phyloP scores from a whole-genome alignment of 2,797 vertebrate genomes.

The Lateolabrax maculatus region DNA sequence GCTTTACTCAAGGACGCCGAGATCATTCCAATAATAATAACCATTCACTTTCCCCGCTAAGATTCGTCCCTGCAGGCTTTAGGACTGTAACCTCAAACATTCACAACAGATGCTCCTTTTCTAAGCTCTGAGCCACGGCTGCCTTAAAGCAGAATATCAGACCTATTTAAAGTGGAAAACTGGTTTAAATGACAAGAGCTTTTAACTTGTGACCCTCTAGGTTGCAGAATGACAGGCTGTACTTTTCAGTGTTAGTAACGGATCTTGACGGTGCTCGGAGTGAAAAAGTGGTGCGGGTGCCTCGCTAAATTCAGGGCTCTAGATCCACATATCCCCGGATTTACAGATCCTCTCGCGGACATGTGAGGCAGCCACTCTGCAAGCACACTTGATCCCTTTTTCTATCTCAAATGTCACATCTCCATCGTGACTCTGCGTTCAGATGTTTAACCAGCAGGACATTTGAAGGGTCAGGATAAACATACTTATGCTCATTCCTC shows the following conservation, averaged over 20 bases:
- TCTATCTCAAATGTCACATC: conserved; percentile 54
- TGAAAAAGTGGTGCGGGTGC: neutral
- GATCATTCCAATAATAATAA: conserved; percentile 31
- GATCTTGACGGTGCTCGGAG: neutral
- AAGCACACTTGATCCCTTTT: conserved; percentile 55
- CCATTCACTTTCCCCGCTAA: neutral
- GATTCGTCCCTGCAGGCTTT: neutral
- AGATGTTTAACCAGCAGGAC: conserved; percentile 10
- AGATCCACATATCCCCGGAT: conserved; percentile 53
- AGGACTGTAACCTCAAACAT: conserved; percentile 11
- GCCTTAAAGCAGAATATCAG: conserved; percentile 24
- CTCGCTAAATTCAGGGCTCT: conserved; percentile 15
- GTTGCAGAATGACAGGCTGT: neutral
- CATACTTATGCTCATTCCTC: neutral
- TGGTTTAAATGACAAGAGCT: conserved; percentile 35
- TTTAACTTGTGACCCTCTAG: conserved; percentile 37
- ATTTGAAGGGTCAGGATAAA: conserved; percentile 16
- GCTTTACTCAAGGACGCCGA: neutral
- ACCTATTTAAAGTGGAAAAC: conserved; percentile 41
- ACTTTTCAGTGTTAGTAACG: conserved; percentile 1
- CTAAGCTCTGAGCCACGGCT: conserved; percentile 8
- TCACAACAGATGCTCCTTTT: conserved; percentile 7
- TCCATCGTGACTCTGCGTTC: conserved; percentile 26
- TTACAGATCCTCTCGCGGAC: conserved; percentile 46
- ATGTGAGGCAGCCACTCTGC: conserved; percentile 8